Evolutionary conservation across 2,113 vertebrate species (phyloP), one percentile per base, ranked within the genome.

Genomic region (Oreochromis spilurus): DNA sequence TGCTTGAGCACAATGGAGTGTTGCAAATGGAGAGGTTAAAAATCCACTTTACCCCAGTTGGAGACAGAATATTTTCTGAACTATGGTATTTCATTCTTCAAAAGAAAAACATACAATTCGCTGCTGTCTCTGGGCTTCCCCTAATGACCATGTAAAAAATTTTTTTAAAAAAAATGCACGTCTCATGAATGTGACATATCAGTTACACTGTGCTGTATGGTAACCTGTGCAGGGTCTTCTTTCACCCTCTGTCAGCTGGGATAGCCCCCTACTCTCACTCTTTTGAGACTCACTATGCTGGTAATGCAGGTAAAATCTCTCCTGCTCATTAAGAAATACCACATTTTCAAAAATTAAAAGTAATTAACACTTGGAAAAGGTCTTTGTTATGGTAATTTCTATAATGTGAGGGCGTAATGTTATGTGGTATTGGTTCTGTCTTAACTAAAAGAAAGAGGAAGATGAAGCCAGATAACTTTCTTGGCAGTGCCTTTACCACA

Each of bases 21-120:
- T 89, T 93, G 84, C 90, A 80, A 89, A 87, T 84, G 58, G 77
- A 90, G 83, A 90, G 83, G 77, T 88, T 82, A 89, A 78, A 58
- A 38, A 83, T 52, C 80, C 65, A 83, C 52, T 57, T 81, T 45
- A 38, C 29, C 16, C 10, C 29, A 24, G 50, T 29, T 87, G 62
- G 16, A 78, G 53, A 54, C 2, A 2, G 10, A 84, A 53, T 79
- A 48, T 45, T 31, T 75, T 24, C 3, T 6, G 31, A 79, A 70
- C 43, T 81, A 77, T 58, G 14, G 24, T 7, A 13, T 72, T 83
- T 21, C 26, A 58, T 81, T 58, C 6, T 17, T 21, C n/a, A 9
- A n/a, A 36, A 81, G 19, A 88, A 24, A 83, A 58, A 7, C 50
- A 72, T 29, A 14, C 29, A 62, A 6, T 29, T 34, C 2, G 3